A percentile compares a stretch with the other conserved stretches of the same genome.
These are phyloP conservation scores for Mechanitis mazaeus DNA, from an alignment of 2,888 invertebrate genomes.

Conservation along the genomic window DNA sequence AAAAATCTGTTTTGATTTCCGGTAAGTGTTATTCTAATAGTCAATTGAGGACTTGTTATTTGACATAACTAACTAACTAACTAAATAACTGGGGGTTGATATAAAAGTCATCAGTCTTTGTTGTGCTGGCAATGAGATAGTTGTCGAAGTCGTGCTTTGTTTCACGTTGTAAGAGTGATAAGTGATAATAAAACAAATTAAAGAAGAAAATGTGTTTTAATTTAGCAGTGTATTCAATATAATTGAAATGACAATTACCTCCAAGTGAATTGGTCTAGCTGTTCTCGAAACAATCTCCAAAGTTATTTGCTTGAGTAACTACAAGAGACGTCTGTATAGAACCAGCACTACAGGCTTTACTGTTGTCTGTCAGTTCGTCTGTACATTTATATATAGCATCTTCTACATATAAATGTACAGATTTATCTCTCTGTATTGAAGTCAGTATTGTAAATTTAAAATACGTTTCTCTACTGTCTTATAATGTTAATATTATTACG, in stretches of 20 bases:
- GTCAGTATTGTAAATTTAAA: neutral
- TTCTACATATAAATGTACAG: neutral
- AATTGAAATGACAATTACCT: neutral
- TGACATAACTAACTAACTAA: too few relatives aligned
- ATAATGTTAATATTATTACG: neutral
- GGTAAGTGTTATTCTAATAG: too few relatives aligned
- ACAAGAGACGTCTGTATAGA: conserved; percentile 24
- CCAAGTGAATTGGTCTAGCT: conserved; percentile 6
- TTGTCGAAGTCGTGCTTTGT: too few relatives aligned
- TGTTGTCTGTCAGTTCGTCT: conserved; percentile 16
- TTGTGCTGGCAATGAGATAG: too few relatives aligned
- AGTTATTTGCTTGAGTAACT: conserved; percentile 19
- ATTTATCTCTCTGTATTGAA: neutral
- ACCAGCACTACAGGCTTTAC: conserved; percentile 23
- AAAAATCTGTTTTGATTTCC: too few relatives aligned
- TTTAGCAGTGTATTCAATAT: too few relatives aligned
- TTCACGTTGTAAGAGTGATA: too few relatives aligned
- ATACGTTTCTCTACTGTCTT: neutral
- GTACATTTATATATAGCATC: neutral
- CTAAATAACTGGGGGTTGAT: too few relatives aligned
- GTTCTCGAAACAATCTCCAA: conserved; percentile 8
- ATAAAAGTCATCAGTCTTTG: too few relatives aligned
- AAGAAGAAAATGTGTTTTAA: too few relatives aligned
- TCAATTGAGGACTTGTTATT: too few relatives aligned
- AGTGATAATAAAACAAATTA: too few relatives aligned